Base-by-base conservation (phyloP, 1,140 invertebrate genomes). In the Babylonia areolata region DNA sequence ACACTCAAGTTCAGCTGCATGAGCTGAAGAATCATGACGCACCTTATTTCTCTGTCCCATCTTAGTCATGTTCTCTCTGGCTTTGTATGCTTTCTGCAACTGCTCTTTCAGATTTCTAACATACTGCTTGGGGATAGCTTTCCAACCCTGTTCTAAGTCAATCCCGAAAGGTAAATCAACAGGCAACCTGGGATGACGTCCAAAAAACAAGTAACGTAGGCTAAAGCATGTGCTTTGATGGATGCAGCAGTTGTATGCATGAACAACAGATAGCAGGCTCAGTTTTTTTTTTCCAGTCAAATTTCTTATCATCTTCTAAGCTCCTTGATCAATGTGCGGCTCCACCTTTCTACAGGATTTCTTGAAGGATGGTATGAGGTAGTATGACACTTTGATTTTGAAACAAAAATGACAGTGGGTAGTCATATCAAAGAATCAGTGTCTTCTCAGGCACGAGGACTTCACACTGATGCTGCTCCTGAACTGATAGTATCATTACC, bases 121-220 rank as follows among this genome's bases (percentile, higher is more conserved):
- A 23, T 69, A 69, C 20, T 69, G 64, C 64, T 5, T 28, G n/a
- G 64, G 64, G 6, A 23, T 69, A 23, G 64, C 11, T 31, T 69
- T 23, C 64, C n/a, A 6, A 23, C n/a, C n/a, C 28, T 23, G n/a
- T 23, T 31, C 64, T 28, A 69, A 31, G 28, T 69, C 64, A 11
- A 87, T 31, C 35, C 83, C 77, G 54, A 87, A 87, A 33, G 83
- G 79, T 0, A 88, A 15, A 81, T 89, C 89, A 80, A 89, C 51
- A 15, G 89, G 79, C n/a, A 89, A 64, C 23, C 81, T 23, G 28
- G 64, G 64, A 31, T 69, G 64, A 31, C 64, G 64, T 28, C 64
- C 64, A 11, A 69, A 69, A 69, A 69, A 69, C 20, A 69, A 31
- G 28, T n/a, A 46, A 64, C 42, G 85, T 5, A 79, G 87, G 35